Evolutionary conservation across 2,113 vertebrate genomes (phyloP).

Genomic region (Cyprinodon brontotheroides): DNA sequence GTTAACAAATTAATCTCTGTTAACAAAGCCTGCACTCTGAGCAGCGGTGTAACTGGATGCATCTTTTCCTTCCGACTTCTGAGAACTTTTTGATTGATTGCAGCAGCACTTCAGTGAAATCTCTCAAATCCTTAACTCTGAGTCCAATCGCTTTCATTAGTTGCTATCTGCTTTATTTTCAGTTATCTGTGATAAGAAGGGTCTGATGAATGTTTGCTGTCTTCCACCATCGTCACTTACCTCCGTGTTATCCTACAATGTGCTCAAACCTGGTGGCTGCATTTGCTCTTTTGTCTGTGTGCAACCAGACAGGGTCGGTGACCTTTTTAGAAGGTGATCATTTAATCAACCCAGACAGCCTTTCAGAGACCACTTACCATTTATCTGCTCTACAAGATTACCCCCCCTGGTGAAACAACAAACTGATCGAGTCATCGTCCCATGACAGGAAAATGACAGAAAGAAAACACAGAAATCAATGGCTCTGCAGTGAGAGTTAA

Average conservation of each 20-base stretch:
- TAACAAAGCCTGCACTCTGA: not conserved
- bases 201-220: not conserved
- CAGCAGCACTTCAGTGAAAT: not conserved
- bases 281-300: not conserved
- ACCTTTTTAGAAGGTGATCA: constrained; percentile 73
- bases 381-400: constrained; percentile 68
- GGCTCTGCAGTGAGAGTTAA: constrained; percentile 52
- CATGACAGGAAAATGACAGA: constrained; percentile 42
- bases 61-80: not conserved
- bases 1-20: too few relatives aligned
- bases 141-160: constrained; percentile 4
- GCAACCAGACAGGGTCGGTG: constrained; percentile 39
- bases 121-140: not conserved
- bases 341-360: constrained; percentile 76
- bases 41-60: not conserved
- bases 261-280: constrained; percentile 7
- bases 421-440: constrained; percentile 68
- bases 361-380: constrained; percentile 76
- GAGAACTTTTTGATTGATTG: not conserved
- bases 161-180: constrained; percentile 1
- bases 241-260: constrained; percentile 19
- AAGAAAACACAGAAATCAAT: constrained; percentile 68
- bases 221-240: constrained; percentile 6
- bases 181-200: not conserved
- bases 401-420: constrained; percentile 56